Conservation (phyloP, 2,888 invertebrate genomes). For the Phlogophora meticulosa region DNA sequence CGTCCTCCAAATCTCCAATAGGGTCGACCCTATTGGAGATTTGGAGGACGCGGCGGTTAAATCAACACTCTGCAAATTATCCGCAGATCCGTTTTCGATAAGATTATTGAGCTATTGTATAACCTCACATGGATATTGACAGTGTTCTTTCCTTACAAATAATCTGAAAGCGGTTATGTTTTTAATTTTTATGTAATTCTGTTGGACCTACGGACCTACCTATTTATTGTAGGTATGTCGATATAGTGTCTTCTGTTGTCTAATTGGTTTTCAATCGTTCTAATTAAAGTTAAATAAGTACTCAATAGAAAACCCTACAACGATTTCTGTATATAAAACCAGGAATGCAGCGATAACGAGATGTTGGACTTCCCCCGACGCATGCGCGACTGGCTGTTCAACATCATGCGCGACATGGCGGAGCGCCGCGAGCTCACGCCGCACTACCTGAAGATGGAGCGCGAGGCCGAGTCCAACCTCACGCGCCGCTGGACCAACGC, state of each 20-base stretch:
- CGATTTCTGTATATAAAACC: slow-evolving; percentile 13
- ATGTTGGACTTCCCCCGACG: slow-evolving; percentile 98
- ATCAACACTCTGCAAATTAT: neutral
- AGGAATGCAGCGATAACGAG: slow-evolving; percentile 96
- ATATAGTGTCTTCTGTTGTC: too few relatives aligned
- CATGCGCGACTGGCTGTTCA: slow-evolving; percentile 99
- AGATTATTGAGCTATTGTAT: slow-evolving; percentile 1
- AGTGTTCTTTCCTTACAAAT: too few relatives aligned
- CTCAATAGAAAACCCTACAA: neutral
- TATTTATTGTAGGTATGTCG: too few relatives aligned
- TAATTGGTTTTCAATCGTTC: too few relatives aligned
- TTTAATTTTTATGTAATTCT: too few relatives aligned
- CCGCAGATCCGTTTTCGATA: too few relatives aligned
- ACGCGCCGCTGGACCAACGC: slow-evolving; percentile 97
- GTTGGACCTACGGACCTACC: too few relatives aligned
- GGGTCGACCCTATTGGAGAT: neutral
- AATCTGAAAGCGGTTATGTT: neutral
- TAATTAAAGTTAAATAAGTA: too few relatives aligned
- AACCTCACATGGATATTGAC: neutral
- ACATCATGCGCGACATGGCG: slow-evolving; percentile 98
- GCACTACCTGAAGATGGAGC: slow-evolving; percentile 96
- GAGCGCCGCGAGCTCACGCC: slow-evolving; percentile 96
- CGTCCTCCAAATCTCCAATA: too few relatives aligned
- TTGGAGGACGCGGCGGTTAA: neutral
- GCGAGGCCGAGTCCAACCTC: slow-evolving; percentile 96